Conservation (phyloP, 1,140 invertebrate species). For the Cephus cinctus region DNA sequence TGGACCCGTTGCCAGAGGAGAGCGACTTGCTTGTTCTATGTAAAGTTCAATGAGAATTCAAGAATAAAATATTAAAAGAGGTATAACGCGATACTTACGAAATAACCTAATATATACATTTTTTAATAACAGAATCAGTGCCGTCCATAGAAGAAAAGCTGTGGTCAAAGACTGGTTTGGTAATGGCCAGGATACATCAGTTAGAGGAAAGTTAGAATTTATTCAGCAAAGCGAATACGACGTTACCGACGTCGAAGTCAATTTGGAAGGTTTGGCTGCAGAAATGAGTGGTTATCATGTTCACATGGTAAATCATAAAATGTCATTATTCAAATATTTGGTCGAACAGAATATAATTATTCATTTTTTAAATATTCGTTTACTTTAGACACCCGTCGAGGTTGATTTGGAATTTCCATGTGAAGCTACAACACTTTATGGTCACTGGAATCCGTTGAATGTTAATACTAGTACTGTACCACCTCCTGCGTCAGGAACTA, state of each 20-base stretch:
- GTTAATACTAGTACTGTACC: slow-evolving; percentile 65
- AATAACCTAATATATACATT: slow-evolving; percentile 6
- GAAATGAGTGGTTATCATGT: slow-evolving; percentile 74
- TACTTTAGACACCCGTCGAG: slow-evolving; percentile 71
- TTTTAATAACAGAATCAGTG: slow-evolving; percentile 64
- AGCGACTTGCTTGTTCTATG: slow-evolving; percentile 85
- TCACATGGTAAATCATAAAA: slow-evolving; percentile 65
- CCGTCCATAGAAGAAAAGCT: slow-evolving; percentile 76
- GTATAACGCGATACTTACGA: neutral
- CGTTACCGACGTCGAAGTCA: slow-evolving; percentile 74
- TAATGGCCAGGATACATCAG: slow-evolving; percentile 64
- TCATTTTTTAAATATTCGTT: slow-evolving; percentile 8
- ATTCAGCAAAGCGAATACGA: slow-evolving; percentile 85
- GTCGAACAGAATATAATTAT: neutral
- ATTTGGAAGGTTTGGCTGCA: slow-evolving; percentile 70
- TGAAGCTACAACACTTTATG: slow-evolving; percentile 76
- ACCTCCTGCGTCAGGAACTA: slow-evolving; percentile 64
- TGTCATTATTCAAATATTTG: neutral
- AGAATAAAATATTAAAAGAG: slow-evolving; percentile 8
- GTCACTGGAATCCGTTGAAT: slow-evolving; percentile 79
- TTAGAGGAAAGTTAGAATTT: slow-evolving; percentile 77
- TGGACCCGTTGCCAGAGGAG: slow-evolving; percentile 81
- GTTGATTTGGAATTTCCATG: slow-evolving; percentile 86
- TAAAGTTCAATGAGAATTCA: slow-evolving; percentile 49
- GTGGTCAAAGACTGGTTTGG: slow-evolving; percentile 85